These are phyloP conservation scores for Cygnus atratus DNA, from an alignment of 2,113 vertebrate genomes.

Conservation along the genomic window DNA sequence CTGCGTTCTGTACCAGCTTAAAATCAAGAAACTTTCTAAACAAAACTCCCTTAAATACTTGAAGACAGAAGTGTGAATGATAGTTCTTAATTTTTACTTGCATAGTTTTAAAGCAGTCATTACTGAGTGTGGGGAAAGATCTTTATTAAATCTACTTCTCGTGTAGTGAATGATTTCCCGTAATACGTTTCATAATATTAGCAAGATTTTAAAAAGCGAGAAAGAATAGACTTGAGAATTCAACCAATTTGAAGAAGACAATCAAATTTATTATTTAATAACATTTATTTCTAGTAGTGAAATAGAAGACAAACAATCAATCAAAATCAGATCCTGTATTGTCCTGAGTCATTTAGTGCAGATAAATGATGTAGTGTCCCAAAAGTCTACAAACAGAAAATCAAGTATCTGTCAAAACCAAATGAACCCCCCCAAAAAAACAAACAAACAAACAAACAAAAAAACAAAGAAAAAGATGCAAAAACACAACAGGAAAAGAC, in stretches of 20 bases:
- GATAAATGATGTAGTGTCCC: not conserved
- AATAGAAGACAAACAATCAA: not conserved
- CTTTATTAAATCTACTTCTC: constrained; percentile 18
- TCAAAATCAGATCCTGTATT: not conserved
- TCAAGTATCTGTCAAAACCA: not conserved
- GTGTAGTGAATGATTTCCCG: constrained; percentile 1
- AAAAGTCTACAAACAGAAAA: not conserved
- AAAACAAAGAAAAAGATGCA: not conserved
- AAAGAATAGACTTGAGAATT: not conserved
- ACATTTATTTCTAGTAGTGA: not conserved
- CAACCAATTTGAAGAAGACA: not conserved
- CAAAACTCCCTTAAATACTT: not conserved
- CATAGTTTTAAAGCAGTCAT: not conserved
- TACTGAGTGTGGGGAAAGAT: not conserved
- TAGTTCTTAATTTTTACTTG: not conserved
- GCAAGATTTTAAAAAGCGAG: not conserved
- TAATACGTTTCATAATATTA: not conserved
- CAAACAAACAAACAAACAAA: not conserved
- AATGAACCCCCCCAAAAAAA: not conserved
- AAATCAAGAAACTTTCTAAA: not conserved
- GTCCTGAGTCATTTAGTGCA: not conserved
- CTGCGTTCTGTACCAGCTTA: not conserved
- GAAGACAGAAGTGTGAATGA: not conserved
- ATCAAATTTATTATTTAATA: not conserved
- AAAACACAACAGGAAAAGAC: not conserved